Evolutionary conservation across 1,140 invertebrate genomes (phyloP), one percentile per base, ranked within the genome.

Genomic region (Mycetomoellerius zeteki): DNA sequence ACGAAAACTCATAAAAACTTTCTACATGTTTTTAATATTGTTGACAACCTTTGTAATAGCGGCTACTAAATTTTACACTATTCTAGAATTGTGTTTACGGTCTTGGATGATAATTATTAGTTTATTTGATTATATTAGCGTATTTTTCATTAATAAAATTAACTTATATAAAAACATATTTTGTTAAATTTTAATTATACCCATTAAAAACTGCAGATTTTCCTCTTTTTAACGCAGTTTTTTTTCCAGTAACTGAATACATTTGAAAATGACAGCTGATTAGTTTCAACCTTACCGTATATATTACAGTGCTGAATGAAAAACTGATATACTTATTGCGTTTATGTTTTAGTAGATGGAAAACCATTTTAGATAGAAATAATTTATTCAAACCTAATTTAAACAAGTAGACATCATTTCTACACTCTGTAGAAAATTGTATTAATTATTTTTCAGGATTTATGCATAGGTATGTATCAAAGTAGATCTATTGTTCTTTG

Each of bases 1-100:
- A 37, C 6, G 33, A 37, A 65, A 65, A 65, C 62, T 65, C 30
- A 5, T 33, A n/a, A 65, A 65, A 65, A 37, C 62, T 37, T 65
- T 65, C n/a, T 65, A 12, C 10, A 30, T 3, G 19, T n/a, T 30
- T 65, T 6, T 10, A 65, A 65, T 65, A 30, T 37, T 33, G 12
- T 30, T 65, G 16, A 37, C 10, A 19, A 65, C 2, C 2, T 65
- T 65, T 65, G 2, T 19, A 33, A 65, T 33, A 65, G 19, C 62
- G 37, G 16, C 30, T 65, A 33, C 30, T 37, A 65, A 65, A 37
- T 65, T 30, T 30, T 30, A 6, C 7, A 37, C 30, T 65, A 7
- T 37, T 65, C 33, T 65, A 37, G 62, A 14, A 65, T 14, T 8
- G 37, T 43, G 2, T 43, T 43, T 43, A 43, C 8, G 2, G 1